Evolutionary conservation across 2,888 invertebrate genomes (phyloP), one percentile per base, ranked within the genome.

Genomic region (Mellilla xanthometata): DNA sequence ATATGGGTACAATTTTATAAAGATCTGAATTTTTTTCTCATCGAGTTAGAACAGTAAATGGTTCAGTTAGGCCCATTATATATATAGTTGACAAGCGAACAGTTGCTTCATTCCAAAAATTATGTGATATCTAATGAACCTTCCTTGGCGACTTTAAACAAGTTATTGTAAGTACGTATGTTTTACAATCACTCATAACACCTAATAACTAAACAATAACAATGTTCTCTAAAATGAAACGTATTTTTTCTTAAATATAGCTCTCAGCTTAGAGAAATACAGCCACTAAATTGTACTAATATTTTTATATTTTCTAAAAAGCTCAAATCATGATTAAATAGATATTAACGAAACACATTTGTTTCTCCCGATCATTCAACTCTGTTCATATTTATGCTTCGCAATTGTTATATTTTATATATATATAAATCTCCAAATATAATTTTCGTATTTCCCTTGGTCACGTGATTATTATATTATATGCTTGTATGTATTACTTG

Each of bases 271-370:
- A n/a, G 15, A 5, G 2, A 19, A 19, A 19, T 19, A 38, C 27
- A 32, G 44, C 52, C 33, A 39, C 50, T 54, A 56, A 45, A 30
- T 49, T 50, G 28, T 35, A 43, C 49, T 50, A 50, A 39, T 35
- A 39, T 38, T 12, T 32, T 35, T 54, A 9, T 36, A 26, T 39
- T 15, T 43, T 36, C 40, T 44, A 45, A 24, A 40, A 49, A 46
- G 49, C 48, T 46, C 45, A 49, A 42, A 35, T 31, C 13, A 38
- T 34, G 27, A 22, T 15, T 26, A 32, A 28, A 27, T 36, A 9
- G 2, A 10, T 1, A 2, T 33, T 13, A 26, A 19, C 27, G 9
- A 29, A 6, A 28, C 28, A 10, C 27, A 10, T 13, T 5, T 28
- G 27, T 23, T 13, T 9, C 7, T 22, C 30, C 26, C 10, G 22